Conservation (phyloP, 1,140 invertebrate species). For the Pogonus chalceus region DNA sequence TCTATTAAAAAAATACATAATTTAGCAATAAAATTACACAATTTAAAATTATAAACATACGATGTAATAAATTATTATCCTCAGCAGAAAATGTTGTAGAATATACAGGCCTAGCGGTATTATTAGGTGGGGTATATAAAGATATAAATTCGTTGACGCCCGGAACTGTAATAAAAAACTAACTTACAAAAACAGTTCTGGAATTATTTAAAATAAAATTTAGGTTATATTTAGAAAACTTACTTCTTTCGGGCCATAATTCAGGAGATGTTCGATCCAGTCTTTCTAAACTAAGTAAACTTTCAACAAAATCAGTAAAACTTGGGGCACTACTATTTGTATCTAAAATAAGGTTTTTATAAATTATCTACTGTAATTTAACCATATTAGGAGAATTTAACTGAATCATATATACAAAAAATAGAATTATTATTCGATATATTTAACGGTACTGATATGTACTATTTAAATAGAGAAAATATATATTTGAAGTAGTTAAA, state of each 20-base stretch:
- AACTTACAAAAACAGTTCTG: background rate
- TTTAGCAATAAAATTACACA: background rate
- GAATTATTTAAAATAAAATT: constrained; percentile 9
- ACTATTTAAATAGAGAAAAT: background rate
- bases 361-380: constrained; percentile 7
- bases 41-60: constrained; percentile 1
- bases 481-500: background rate
- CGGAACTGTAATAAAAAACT: constrained; percentile 49
- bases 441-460: background rate
- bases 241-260: constrained; percentile 89
- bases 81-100: constrained; percentile 47
- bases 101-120: constrained; percentile 44
- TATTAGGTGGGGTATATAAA: constrained; percentile 37
- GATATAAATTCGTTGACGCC: constrained; percentile 63
- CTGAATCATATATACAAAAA: constrained; percentile 11
- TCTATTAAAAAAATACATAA: constrained; percentile 44
- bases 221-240: constrained; percentile 30
- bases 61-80: constrained; percentile 42
- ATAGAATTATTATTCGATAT: background rate
- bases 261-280: constrained; percentile 84
- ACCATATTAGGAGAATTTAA: background rate
- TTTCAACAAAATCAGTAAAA: constrained; percentile 51
- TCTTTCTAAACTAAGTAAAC: constrained; percentile 74
- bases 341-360: constrained; percentile 24
- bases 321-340: constrained; percentile 18